Conservation (phyloP, 2,888 invertebrate species). For the Graphium colonna region DNA sequence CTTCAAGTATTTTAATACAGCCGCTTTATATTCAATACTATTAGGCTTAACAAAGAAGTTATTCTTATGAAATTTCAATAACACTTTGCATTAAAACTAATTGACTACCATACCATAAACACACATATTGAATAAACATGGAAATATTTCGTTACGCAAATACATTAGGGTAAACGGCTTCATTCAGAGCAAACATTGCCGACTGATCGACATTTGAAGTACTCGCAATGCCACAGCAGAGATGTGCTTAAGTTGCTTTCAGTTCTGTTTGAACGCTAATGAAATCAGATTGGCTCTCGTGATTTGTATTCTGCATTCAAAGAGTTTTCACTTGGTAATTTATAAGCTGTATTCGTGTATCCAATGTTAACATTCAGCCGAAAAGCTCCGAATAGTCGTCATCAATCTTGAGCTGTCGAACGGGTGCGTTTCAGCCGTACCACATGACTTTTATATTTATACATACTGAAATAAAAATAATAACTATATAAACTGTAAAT, state of each 20-base stretch:
- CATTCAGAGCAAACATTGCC: background rate
- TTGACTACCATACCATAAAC: too few relatives aligned
- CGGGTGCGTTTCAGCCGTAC: slow-evolving; percentile 11
- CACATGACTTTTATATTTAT: background rate
- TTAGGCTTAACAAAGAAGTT: too few relatives aligned
- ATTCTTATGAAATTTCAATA: too few relatives aligned
- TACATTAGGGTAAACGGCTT: background rate
- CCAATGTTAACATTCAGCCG: slow-evolving; percentile 51
- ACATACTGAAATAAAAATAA: background rate
- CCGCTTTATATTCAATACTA: too few relatives aligned
- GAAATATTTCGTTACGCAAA: background rate
- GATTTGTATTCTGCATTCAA: slow-evolving; percentile 34
- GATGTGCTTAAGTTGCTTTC: background rate
- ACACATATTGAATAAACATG: too few relatives aligned
- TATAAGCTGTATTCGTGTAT: slow-evolving; percentile 60
- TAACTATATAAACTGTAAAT: too few relatives aligned
- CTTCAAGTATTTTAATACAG: too few relatives aligned
- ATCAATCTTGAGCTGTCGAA: slow-evolving; percentile 54
- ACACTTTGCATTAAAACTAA: too few relatives aligned
- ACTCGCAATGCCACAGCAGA: background rate
- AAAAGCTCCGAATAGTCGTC: slow-evolving; percentile 47
- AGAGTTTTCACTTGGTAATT: slow-evolving; percentile 38
- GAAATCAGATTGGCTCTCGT: background rate
- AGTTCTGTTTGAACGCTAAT: background rate
- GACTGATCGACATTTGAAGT: background rate